These are phyloP conservation scores for Sebastes hubbsi DNA, from an alignment of 2,797 vertebrate genomes.

Conservation along the genomic window DNA sequence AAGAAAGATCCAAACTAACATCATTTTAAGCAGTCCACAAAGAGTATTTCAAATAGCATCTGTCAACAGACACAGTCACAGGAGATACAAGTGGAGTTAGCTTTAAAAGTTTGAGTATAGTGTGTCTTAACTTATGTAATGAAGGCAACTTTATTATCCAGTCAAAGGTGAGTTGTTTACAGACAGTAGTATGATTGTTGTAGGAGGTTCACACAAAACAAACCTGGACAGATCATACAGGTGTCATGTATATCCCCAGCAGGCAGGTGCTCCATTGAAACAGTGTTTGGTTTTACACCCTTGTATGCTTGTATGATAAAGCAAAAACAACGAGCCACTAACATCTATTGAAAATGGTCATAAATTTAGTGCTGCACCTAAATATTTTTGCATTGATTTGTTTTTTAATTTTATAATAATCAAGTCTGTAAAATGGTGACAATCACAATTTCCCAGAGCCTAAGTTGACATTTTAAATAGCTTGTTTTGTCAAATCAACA, in stretches of 20 bases:
- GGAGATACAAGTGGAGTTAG: neutral
- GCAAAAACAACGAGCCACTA: neutral
- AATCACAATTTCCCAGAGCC: neutral
- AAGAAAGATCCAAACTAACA: too few species aligned
- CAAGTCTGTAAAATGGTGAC: neutral
- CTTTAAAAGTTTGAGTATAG: neutral
- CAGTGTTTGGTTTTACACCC: neutral
- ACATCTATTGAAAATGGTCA: neutral
- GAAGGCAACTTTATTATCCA: neutral
- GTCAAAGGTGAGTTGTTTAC: neutral
- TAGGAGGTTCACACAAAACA: too few species aligned
- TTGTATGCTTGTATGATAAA: neutral
- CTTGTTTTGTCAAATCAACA: neutral
- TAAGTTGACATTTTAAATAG: neutral
- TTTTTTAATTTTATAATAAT: too few species aligned
- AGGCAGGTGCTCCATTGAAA: neutral
- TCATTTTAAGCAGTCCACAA: too few species aligned
- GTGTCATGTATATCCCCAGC: neutral
- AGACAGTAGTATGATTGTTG: neutral
- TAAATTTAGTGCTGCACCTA: neutral
- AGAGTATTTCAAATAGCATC: neutral
- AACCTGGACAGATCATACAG: neutral
- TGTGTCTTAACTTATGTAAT: neutral
- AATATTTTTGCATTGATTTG: neutral
- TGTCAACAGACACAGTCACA: neutral